Percentiles rank a stretch among this genome's conserved stretches.
Conservation (phyloP, 37 sponge, comb jelly and placozoan genomes). For the Agelas oroides region DNA sequence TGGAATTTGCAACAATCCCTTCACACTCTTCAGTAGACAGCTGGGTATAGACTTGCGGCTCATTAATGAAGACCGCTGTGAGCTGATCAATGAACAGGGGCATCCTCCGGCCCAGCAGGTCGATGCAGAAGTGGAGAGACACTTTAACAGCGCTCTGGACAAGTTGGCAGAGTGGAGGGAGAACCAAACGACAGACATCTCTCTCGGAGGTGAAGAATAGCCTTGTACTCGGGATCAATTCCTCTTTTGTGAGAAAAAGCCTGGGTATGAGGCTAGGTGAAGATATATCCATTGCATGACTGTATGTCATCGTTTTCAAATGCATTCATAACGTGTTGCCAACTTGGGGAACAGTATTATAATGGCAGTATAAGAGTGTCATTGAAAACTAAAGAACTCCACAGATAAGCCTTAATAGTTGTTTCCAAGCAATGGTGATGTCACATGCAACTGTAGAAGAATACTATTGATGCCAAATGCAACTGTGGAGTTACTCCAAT, state of each 20-base stretch:
- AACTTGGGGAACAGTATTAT: too few species aligned
- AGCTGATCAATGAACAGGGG: conserved; percentile 75
- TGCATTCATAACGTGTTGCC: too few species aligned
- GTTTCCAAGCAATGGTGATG: too few species aligned
- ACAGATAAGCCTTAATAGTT: too few species aligned
- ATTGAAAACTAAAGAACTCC: too few species aligned
- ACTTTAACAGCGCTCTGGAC: conserved; percentile 83
- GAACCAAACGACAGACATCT: conserved; percentile 31
- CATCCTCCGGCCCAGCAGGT: conserved; percentile 7
- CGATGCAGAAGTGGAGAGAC: conserved; percentile 72
- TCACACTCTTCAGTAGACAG: conserved; percentile 77
- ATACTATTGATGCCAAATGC: too few species aligned
- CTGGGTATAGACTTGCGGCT: conserved; percentile 46
- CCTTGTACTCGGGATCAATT: neutral
- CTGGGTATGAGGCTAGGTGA: too few species aligned
- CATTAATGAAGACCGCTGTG: conserved; percentile 79
- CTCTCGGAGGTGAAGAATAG: conserved; percentile 56
- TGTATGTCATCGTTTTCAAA: conserved; percentile 16
- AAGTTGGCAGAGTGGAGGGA: conserved; percentile 80
- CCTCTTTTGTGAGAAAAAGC: too few species aligned
- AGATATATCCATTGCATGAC: too few species aligned
- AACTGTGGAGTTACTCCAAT: too few species aligned
- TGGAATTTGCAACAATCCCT: conserved; percentile 85
- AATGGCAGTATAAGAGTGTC: too few species aligned
- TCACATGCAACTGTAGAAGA: too few species aligned